Evolutionary conservation across 2,797 vertebrate species (phyloP), one percentile per base, ranked within the genome.

Genomic region (Labroides dimidiatus): DNA sequence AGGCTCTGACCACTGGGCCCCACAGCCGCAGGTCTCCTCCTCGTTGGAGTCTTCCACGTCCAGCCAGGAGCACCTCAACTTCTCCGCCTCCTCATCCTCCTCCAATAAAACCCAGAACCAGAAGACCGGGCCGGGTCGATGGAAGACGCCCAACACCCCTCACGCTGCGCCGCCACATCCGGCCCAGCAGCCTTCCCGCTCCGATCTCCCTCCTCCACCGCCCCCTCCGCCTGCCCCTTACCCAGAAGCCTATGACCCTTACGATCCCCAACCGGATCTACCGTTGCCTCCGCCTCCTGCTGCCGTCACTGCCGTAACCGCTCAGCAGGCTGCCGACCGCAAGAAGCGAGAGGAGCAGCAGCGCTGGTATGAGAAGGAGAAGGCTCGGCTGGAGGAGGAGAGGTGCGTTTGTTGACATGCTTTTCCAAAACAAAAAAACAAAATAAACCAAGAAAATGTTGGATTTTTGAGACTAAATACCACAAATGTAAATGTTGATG

Each of bases 361-460:
- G 85, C 94, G 97, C 67, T 99, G 98, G 98, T 99, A 99, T 80
- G 98, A 99, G 85, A 99, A 98, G 80, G 98, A 99, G 87, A 99
- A 99, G 39, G 98, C 98, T 0, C 95, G 97, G 4, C 93, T 99
- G 59, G 98, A 99, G 72, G 98, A 99, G 72, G 98, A 99, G 78
- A 93, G 91, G 91, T 92, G 47, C 4, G 75, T 24, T 23, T 8
- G 7, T 33, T 33, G 4, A 33, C 30, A 33, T 4, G 1, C 4
- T 33, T 33, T 33, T 9, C 6, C 3, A 6, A 27, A 27, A 27
- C 3, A 27, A n/a, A n/a, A n/a, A n/a, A n/a, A n/a, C n/a, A n/a
- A n/a, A n/a, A n/a, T n/a, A n/a, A n/a, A n/a, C n/a, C n/a, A 6
- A 27, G 24, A 27, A 27, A 27, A 27, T 6, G 24, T 27, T 27